These are phyloP conservation scores for Smithornis capensis DNA, from an alignment of 2,113 vertebrate genomes.

Conservation along the genomic window DNA sequence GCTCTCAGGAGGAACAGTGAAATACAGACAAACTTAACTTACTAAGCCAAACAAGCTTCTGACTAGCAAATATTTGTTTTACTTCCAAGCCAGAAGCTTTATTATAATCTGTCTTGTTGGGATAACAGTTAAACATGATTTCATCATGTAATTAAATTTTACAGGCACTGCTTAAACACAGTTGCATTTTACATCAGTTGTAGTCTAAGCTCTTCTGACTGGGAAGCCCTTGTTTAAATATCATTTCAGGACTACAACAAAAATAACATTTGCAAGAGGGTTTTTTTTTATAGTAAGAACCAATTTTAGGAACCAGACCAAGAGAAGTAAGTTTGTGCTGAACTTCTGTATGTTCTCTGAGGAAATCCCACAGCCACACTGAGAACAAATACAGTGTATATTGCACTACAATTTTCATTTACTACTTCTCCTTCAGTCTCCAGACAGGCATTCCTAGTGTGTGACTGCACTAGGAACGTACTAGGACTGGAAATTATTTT, in stretches of 20 bases:
- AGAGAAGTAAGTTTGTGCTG: background rate
- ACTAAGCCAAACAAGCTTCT: background rate
- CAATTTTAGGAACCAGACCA: background rate
- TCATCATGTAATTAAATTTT: background rate
- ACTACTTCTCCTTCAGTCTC: background rate
- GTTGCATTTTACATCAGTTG: background rate
- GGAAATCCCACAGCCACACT: background rate
- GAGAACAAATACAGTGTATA: background rate
- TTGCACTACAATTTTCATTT: background rate
- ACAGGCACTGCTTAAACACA: background rate
- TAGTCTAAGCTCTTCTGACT: background rate
- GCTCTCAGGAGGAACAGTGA: background rate
- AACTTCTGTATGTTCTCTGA: background rate
- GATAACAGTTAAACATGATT: background rate
- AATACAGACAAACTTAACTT: background rate
- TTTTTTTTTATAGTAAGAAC: background rate
- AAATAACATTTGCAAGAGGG: background rate
- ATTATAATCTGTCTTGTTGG: background rate
- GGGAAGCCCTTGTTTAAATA: background rate
- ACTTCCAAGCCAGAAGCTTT: background rate
- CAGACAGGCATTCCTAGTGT: background rate
- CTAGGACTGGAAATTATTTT: background rate
- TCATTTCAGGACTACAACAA: background rate
- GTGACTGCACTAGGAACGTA: background rate
- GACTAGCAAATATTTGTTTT: background rate